Percentiles rank a stretch among this genome's conserved stretches.
phyloP scores from a whole-genome alignment of 1,140 invertebrate genomes.

The Heliconius melpomene region DNA sequence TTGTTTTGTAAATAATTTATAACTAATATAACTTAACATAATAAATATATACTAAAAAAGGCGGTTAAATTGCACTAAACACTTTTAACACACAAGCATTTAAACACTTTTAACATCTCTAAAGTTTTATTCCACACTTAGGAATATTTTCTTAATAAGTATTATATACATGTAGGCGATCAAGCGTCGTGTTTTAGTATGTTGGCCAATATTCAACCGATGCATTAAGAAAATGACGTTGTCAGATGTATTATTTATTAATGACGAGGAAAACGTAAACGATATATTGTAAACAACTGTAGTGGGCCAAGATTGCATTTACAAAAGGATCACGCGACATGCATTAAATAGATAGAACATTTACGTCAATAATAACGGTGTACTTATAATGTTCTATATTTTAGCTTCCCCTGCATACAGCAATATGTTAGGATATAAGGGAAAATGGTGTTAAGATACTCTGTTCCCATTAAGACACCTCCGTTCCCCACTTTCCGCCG shows the following conservation, averaged over 20 bases:
- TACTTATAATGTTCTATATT: neutral
- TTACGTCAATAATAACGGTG: neutral
- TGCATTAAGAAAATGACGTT: slow-evolving; percentile 30
- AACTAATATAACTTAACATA: too few species aligned
- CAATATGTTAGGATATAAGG: too few species aligned
- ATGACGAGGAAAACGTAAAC: slow-evolving; percentile 19
- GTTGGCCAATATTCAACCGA: slow-evolving; percentile 33
- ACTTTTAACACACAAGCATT: too few species aligned
- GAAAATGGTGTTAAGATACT: too few species aligned
- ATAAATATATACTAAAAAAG: neutral
- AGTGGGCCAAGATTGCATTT: neutral
- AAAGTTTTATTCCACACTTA: too few species aligned
- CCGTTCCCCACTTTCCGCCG: too few species aligned
- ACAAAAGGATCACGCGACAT: slow-evolving; percentile 30
- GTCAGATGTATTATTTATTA: slow-evolving; percentile 22
- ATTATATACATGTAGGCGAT: neutral
- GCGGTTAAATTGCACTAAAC: neutral
- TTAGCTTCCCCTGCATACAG: neutral
- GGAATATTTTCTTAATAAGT: too few species aligned
- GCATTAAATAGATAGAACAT: neutral
- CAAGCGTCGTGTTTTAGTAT: neutral
- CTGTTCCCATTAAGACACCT: too few species aligned
- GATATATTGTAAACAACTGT: slow-evolving; percentile 27
- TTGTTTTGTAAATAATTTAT: neutral
- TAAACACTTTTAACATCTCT: too few species aligned